Evolutionary conservation across 2,113 vertebrate species (phyloP).

Genomic region (Polypterus senegalus): DNA sequence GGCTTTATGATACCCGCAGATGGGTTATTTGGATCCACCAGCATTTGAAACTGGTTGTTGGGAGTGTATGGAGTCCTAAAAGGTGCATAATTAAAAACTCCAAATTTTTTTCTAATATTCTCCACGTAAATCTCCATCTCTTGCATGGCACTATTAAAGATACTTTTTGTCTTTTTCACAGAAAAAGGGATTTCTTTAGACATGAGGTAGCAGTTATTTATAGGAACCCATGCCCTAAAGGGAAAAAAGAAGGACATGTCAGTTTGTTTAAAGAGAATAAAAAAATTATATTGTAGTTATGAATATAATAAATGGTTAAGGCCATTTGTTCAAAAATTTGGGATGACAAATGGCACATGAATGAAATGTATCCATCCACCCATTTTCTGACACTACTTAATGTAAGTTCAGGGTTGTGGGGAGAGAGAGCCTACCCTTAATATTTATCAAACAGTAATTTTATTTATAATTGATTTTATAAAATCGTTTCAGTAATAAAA

Average conservation of each 20-base stretch:
- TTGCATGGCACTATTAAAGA: slow-evolving; percentile 98
- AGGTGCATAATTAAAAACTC: slow-evolving; percentile 92
- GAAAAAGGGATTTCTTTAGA: slow-evolving; percentile 98
- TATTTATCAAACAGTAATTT: too few species aligned
- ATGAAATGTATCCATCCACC: too few species aligned
- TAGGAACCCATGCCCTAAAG: slow-evolving; percentile 88
- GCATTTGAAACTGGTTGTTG: slow-evolving; percentile 94
- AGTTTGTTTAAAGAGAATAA: too few species aligned
- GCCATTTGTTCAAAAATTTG: too few species aligned
- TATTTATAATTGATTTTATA: too few species aligned
- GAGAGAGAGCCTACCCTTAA: too few species aligned
- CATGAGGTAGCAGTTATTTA: slow-evolving; percentile 99
- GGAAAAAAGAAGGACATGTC: slow-evolving; percentile 15
- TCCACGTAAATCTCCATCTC: slow-evolving; percentile 98
- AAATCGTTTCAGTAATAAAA: too few species aligned
- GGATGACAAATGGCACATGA: too few species aligned
- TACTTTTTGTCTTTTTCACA: slow-evolving; percentile 98
- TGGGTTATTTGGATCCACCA: slow-evolving; percentile 80
- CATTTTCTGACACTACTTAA: too few species aligned
- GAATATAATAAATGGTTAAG: too few species aligned
- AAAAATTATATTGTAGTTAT: too few species aligned
- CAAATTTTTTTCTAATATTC: slow-evolving; percentile 89
- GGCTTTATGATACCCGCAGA: slow-evolving; percentile 74
- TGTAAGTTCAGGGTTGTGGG: too few species aligned
- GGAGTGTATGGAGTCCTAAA: slow-evolving; percentile 92